Evolutionary conservation across 2,113 vertebrate species (phyloP).

Genomic region (Parotia lawesii): DNA sequence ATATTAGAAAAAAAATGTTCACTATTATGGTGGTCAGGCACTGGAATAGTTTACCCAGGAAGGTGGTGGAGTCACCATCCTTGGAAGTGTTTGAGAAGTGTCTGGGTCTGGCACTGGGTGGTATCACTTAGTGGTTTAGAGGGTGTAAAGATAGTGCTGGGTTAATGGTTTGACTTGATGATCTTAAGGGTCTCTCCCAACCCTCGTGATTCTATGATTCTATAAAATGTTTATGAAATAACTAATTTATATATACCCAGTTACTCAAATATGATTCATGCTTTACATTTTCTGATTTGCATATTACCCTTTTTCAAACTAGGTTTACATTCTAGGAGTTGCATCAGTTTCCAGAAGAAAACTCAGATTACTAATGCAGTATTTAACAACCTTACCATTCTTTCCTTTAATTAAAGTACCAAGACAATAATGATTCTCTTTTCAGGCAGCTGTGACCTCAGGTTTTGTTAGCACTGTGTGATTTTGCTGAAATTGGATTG

Average conservation of each 20-base stretch:
- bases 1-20: background rate
- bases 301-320: background rate
- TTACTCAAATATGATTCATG: background rate
- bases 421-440: background rate
- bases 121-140: background rate
- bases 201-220: background rate
- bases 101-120: background rate
- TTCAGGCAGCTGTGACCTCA: background rate
- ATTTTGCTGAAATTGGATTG: conserved; percentile 16
- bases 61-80: background rate
- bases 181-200: background rate
- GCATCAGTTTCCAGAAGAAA: background rate
- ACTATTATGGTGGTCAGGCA: background rate
- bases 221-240: background rate
- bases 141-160: background rate
- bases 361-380: background rate
- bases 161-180: background rate
- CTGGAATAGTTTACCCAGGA: background rate
- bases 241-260: background rate
- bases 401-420: conserved; percentile 18
- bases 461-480: background rate
- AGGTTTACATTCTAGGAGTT: background rate
- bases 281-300: background rate
- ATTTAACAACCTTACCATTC: background rate
- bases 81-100: background rate